phyloP scores from a whole-genome alignment of 2,797 vertebrate species.

The Lutjanus campechanus region DNA sequence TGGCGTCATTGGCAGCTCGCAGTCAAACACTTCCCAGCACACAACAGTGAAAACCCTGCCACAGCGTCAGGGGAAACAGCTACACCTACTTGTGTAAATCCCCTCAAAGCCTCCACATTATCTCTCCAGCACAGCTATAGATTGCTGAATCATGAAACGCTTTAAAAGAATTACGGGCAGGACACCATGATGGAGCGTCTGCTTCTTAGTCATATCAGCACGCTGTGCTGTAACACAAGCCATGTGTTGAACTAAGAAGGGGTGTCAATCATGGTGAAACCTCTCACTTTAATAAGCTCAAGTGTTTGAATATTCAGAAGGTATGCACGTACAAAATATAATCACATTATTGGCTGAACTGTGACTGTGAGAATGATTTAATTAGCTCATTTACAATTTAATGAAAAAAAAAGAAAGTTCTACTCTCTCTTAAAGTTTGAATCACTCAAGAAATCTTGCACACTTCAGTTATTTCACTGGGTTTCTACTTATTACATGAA shows the following conservation, averaged over 20 bases:
- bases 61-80: conserved; percentile 24
- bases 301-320: conserved; percentile 41
- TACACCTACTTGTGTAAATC: conserved; percentile 73
- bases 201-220: conserved; percentile 35
- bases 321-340: conserved; percentile 22
- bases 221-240: conserved; percentile 20
- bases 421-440: conserved; percentile 20
- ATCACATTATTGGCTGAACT: conserved; percentile 37
- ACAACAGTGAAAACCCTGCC: conserved; percentile 37
- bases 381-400: conserved; percentile 25
- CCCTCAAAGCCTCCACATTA: conserved; percentile 67
- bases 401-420: conserved; percentile 2
- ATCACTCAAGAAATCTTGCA: conserved; percentile 18
- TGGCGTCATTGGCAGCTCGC: conserved; percentile 45
- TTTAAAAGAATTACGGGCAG: conserved; percentile 29
- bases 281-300: conserved; percentile 30
- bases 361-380: conserved; percentile 24
- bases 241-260: conserved; percentile 1
- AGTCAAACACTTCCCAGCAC: conserved; percentile 34
- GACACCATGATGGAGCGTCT: conserved; percentile 27
- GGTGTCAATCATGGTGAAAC: conserved; percentile 40
- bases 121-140: conserved; percentile 57
- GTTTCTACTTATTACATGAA: conserved; percentile 31
- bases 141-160: conserved; percentile 59
- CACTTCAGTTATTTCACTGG: conserved; percentile 9